Base-by-base conservation (phyloP, 2,797 vertebrate species). In the Aratinga solstitialis region DNA sequence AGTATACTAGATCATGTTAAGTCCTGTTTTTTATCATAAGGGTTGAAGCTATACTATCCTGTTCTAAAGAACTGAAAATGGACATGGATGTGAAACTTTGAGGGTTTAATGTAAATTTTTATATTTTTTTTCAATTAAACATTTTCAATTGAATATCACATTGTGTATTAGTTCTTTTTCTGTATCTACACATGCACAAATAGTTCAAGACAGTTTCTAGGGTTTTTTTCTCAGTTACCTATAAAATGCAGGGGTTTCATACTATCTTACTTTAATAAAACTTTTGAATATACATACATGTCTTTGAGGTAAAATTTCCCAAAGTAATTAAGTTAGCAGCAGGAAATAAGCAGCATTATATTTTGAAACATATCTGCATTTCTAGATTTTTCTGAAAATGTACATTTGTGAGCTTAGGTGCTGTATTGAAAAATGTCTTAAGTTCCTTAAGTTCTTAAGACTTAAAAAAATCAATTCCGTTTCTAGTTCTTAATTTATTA, bases 401-500 rank as follows among this genome's bases (percentile, higher is more conserved):
- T 62, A 59, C 10, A 16, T 67, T 80, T 88, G 11, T 51, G 3
- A 78, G 23, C 58, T 63, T 84, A 43, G 3, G 1, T 45, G 34
- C 4, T 45, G 12, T 48, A 53, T 30, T 79, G 62, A 85, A 92
- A 94, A 95, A 67, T 40, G 32, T 67, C 68, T 61, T 27, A 47
- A 48, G 53, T 74, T 91, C 48, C 75, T 67, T 29, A 74, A 82
- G 48, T 76, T 74, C 47, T 85, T 83, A 87, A 56, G 68, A 80
- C 24, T 83, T 85, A 45, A n/a, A 83, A 92, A 94, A 95, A 95
- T 87, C 82, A 71, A 80, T 85, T 89, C 14, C 10, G 75, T 83
- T 93, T 83, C 75, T 87, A 48, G 23, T 63, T 91, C 48, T 92
- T 92, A 93, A 91, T 92, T 92, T 94, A 85, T 69, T 91, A 87